These are phyloP conservation scores for Cervus canadensis DNA, from an alignment of 2,113 vertebrate species.

Conservation along the genomic window DNA sequence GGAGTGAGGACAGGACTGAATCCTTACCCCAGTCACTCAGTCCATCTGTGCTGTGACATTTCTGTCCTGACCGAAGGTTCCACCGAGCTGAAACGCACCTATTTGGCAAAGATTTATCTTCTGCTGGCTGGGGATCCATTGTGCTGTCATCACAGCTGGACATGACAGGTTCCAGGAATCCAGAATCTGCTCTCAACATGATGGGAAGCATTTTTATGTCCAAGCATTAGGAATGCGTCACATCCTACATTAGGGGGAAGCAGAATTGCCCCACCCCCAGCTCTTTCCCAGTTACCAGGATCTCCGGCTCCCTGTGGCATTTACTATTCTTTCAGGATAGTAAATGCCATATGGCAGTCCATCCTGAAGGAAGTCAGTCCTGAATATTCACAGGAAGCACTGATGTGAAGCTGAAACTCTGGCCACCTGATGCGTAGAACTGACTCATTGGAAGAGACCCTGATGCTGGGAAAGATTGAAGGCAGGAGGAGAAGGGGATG, in stretches of 20 bases:
- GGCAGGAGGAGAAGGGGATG: neutral
- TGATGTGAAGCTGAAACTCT: neutral
- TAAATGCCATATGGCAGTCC: neutral
- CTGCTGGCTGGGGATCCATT: neutral
- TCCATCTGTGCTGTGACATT: neutral
- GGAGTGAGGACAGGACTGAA: neutral
- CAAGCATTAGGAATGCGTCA: neutral
- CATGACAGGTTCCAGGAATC: constrained; percentile 1
- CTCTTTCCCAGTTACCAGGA: neutral
- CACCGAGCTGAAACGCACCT: neutral
- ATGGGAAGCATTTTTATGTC: neutral
- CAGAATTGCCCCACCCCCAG: too few species aligned
- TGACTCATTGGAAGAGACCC: neutral
- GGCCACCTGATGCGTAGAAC: neutral
- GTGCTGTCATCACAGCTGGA: neutral
- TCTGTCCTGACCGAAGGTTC: neutral
- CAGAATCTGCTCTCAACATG: neutral
- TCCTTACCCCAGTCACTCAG: neutral
- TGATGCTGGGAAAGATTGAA: neutral
- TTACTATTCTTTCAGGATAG: neutral
- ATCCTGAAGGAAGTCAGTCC: neutral
- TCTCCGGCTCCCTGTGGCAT: neutral
- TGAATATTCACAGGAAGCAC: neutral
- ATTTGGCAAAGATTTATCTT: neutral
- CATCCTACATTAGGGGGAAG: neutral